Percentiles rank a stretch among this genome's conserved stretches.
These are phyloP conservation scores for Eupithecia abbreviata DNA, from an alignment of 2,888 invertebrate genomes.

Conservation along the genomic window DNA sequence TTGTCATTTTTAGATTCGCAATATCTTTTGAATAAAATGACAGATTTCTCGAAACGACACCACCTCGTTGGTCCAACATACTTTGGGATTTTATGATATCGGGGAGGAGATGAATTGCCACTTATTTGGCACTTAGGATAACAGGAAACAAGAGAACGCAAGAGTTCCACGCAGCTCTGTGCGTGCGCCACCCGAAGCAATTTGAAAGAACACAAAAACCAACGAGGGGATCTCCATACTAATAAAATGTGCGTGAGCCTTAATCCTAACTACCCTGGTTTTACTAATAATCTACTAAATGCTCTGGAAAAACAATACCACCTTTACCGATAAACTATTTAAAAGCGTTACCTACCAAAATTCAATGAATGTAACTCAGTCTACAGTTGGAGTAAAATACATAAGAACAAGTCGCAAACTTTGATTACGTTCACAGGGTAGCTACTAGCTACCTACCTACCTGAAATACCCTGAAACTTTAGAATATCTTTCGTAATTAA, in stretches of 20 bases:
- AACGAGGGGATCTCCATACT: neutral
- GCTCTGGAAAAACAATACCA: neutral
- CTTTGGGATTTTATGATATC: no score
- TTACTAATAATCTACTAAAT: neutral
- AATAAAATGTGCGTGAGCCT: neutral
- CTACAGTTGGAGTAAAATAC: neutral
- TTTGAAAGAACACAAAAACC: no score
- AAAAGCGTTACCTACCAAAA: neutral
- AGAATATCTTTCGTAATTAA: conserved; percentile 28
- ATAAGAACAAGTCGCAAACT: conserved; percentile 12
- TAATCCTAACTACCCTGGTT: neutral
- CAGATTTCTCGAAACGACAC: no score
- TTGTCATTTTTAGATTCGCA: no score
- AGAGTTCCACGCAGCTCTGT: no score
- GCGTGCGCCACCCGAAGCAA: no score
- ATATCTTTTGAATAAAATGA: no score
- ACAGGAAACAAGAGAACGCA: no score
- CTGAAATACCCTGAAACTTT: conserved; percentile 23
- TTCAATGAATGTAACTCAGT: neutral
- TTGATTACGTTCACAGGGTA: conserved; percentile 20
- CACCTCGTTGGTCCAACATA: no score
- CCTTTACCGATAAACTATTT: neutral
- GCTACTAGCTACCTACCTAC: neutral
- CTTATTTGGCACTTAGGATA: no score
- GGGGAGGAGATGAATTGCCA: no score